A percentile compares a stretch with the other conserved stretches of the same genome.
These are phyloP conservation scores for Albula glossodonta DNA, from an alignment of 2,113 vertebrate genomes.

Conservation along the genomic window DNA sequence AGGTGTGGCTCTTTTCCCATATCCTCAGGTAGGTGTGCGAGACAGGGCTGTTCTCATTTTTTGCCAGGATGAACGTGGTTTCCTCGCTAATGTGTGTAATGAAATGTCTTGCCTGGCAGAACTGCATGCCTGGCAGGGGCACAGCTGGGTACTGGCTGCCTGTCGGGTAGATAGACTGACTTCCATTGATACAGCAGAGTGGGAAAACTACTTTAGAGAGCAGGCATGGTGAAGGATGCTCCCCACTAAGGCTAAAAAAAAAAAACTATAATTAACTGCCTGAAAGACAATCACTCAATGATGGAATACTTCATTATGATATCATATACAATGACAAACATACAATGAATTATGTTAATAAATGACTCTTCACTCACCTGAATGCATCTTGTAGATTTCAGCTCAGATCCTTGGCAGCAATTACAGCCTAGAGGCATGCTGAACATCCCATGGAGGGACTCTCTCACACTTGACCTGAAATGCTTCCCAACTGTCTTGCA, in stretches of 20 bases:
- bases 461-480: neutral
- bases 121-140: too few relatives aligned
- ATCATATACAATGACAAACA: neutral
- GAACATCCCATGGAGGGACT: neutral
- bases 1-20: neutral
- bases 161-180: neutral
- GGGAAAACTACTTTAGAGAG: neutral
- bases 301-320: neutral
- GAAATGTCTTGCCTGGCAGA: too few relatives aligned
- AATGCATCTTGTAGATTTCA: neutral
- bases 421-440: neutral
- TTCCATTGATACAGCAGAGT: neutral
- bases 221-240: neutral
- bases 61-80: neutral
- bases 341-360: neutral
- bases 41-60: neutral
- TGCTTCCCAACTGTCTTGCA: neutral
- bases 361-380: neutral
- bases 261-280: neutral
- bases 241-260: neutral
- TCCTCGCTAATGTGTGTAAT: neutral
- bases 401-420: neutral
- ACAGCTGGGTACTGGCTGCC: neutral
- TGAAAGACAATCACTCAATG: neutral
- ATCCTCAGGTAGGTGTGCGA: neutral